Evolutionary conservation across 2,113 vertebrate species (phyloP).

Genomic region (Mobula birostris): DNA sequence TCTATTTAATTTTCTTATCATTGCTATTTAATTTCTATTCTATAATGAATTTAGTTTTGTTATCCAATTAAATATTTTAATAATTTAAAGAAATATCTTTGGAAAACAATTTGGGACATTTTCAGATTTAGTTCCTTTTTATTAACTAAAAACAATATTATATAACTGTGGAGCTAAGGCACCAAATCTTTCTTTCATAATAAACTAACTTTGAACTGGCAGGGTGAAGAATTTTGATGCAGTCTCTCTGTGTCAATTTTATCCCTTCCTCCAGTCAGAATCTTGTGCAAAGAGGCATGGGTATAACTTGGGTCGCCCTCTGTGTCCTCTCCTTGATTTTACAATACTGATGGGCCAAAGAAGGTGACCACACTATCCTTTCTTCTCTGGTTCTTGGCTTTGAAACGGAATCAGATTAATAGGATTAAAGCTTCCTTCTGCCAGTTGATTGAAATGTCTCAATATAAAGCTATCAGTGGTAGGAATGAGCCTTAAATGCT

Average conservation of each 20-base stretch:
- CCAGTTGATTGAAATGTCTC: neutral
- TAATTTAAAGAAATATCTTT: neutral
- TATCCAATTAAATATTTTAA: neutral
- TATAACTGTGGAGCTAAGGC: neutral
- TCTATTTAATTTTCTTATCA: neutral
- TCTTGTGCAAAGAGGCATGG: neutral
- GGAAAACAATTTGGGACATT: neutral
- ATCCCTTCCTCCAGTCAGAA: neutral
- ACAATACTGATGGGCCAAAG: neutral
- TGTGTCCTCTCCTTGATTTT: neutral
- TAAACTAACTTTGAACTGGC: neutral
- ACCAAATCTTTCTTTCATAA: neutral
- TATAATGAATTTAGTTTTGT: neutral
- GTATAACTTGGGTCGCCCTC: neutral
- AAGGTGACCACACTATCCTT: neutral
- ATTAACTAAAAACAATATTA: neutral
- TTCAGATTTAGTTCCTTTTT: neutral
- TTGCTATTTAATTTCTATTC: neutral
- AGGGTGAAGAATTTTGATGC: neutral
- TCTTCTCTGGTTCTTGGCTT: neutral
- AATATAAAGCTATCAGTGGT: neutral
- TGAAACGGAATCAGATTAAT: neutral
- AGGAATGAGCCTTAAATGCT: neutral
- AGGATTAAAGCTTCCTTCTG: neutral
- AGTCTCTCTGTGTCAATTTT: neutral